Evolutionary conservation across 2,888 invertebrate species (phyloP).

Genomic region (Tholera decimalis): DNA sequence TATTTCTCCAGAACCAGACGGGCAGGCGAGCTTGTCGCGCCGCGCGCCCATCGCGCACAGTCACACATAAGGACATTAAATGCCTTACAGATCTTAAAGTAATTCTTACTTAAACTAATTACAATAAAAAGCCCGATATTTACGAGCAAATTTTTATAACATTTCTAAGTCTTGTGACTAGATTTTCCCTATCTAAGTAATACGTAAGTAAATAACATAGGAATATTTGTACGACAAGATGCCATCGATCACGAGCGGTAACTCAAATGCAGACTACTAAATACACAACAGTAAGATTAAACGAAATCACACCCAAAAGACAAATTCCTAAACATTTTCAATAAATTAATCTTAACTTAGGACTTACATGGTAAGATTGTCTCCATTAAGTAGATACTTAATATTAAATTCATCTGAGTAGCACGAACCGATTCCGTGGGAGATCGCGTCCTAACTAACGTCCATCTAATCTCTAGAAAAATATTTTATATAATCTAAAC

Average conservation of each 20-base stretch:
- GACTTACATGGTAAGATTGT: conserved; percentile 82
- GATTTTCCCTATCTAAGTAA: conserved; percentile 90
- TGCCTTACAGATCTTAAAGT: conserved; percentile 77
- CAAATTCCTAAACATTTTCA: conserved; percentile 80
- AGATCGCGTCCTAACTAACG: conserved; percentile 88
- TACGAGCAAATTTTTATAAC: conserved; percentile 86
- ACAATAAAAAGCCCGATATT: conserved; percentile 84
- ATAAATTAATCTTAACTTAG: conserved; percentile 88
- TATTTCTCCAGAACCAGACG: too few relatives aligned
- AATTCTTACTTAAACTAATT: conserved; percentile 80
- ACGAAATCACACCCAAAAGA: conserved; percentile 89
- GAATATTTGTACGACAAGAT: conserved; percentile 92
- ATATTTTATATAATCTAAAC: conserved; percentile 87
- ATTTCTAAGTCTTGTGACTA: conserved; percentile 91
- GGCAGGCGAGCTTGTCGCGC: conserved; percentile 18
- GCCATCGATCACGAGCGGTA: conserved; percentile 91
- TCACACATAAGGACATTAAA: conserved; percentile 82
- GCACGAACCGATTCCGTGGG: conserved; percentile 88
- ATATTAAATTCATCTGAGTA: conserved; percentile 75
- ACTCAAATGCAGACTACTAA: conserved; percentile 91
- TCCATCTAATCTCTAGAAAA: conserved; percentile 87
- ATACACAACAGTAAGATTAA: conserved; percentile 86
- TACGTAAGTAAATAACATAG: conserved; percentile 90
- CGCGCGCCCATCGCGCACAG: conserved; percentile 60
- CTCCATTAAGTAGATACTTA: conserved; percentile 74